These are phyloP conservation scores for Chrysomallon squamiferum DNA, from an alignment of 1,140 invertebrate genomes.

Conservation along the genomic window DNA sequence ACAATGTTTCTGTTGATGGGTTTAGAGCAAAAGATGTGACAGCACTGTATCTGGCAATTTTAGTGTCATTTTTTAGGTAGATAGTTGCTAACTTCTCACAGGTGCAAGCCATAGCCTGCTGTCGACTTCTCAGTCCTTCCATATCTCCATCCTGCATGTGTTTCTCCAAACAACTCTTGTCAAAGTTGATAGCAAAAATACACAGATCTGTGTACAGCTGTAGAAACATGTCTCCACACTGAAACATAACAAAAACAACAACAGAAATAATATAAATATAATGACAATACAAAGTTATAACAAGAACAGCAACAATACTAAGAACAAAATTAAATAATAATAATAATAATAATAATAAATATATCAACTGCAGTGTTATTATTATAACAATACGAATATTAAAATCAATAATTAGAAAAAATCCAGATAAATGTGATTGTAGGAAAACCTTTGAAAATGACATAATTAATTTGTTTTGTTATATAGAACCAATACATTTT, in stretches of 20 bases:
- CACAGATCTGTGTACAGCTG: conserved; percentile 49
- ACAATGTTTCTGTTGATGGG: conserved; percentile 30
- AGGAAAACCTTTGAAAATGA: too few species aligned
- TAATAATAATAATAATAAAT: neutral
- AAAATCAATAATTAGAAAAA: too few species aligned
- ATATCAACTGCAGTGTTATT: too few species aligned
- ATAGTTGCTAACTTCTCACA: conserved; percentile 41
- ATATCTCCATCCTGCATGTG: conserved; percentile 34
- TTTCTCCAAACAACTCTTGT: conserved; percentile 45
- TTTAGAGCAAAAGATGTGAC: conserved; percentile 48
- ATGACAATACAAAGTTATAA: neutral
- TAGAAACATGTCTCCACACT: conserved; percentile 44
- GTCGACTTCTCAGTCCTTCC: conserved; percentile 30
- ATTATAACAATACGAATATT: too few species aligned
- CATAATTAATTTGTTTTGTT: too few species aligned
- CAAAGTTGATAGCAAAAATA: conserved; percentile 50
- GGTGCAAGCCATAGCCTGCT: conserved; percentile 37
- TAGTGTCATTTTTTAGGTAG: conserved; percentile 30
- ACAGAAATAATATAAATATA: neutral
- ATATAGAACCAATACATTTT: too few species aligned
- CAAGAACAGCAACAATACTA: neutral
- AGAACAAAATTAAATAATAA: too few species aligned
- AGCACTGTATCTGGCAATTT: conserved; percentile 33
- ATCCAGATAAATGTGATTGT: too few species aligned
- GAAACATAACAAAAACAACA: conserved; percentile 23